A percentile compares a stretch with the other conserved stretches of the same genome.
These are phyloP conservation scores for Sarcophaga peregrina DNA, from an alignment of 1,140 invertebrate species.

Conservation along the genomic window DNA sequence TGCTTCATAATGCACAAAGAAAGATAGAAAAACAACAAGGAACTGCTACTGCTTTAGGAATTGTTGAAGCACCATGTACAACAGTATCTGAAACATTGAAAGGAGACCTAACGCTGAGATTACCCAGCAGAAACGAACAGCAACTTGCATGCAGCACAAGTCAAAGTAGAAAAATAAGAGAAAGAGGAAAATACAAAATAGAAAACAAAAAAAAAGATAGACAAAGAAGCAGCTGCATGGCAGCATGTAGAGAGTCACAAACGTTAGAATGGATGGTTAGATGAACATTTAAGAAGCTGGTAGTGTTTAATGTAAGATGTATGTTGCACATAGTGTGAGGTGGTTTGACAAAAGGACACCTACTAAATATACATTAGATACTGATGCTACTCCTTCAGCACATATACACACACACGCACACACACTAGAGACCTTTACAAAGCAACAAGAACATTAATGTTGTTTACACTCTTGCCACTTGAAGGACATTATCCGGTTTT, in stretches of 20 bases:
- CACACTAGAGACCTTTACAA: conserved; percentile 55
- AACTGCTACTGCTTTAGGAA: not conserved
- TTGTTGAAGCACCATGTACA: conserved; percentile 21
- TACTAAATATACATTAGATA: conserved; percentile 8
- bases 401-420: no score
- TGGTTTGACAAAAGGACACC: not conserved
- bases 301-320: not conserved
- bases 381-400: no score
- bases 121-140: conserved; percentile 52
- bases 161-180: conserved; percentile 1
- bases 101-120: conserved; percentile 65
- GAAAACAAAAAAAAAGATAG: no score
- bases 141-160: conserved; percentile 22
- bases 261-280: not conserved
- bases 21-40: conserved; percentile 1
- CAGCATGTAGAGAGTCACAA: not conserved
- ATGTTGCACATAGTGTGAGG: conserved; percentile 41
- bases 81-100: conserved; percentile 45
- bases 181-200: no score
- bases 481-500: conserved; percentile 43
- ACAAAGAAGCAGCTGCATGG: not conserved
- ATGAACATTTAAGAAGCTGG: not conserved
- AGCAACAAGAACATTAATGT: conserved; percentile 55
- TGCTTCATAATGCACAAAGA: not conserved
- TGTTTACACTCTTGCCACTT: conserved; percentile 59